Evolutionary conservation across 2,797 vertebrate genomes (phyloP), one percentile per base, ranked within the genome.

Genomic region (Brachyalestes nurse): DNA sequence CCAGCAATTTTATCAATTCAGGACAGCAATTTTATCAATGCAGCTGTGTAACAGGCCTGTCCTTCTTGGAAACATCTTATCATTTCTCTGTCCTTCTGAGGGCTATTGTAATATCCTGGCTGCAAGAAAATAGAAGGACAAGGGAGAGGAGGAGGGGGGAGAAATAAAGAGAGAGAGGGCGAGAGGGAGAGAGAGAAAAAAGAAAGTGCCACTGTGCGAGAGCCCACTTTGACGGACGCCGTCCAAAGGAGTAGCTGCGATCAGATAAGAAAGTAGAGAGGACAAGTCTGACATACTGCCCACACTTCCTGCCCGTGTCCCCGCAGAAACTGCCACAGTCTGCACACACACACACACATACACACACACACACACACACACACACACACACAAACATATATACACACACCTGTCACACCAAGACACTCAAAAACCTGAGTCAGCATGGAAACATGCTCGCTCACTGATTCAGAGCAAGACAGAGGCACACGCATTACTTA

Each of bases 81-180:
- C 64, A 62, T 16, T 17, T 57, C 21, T 34, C 62, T 40, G 40
- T 61, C 62, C 80, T 80, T 80, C 82, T 89, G 49, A 87, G 85
- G 72, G 75, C 81, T 85, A 89, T 89, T 92, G 88, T 78, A 60
- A 69, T 34, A 73, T 16, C 42, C 58, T 34, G 23, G 23, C 45
- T 49, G 23, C 45, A 40, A 75, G 55, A 69, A 47, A 0, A 58
- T 23, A 45, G 40, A 14, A 8, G 28, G 58, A 9, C 34, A n/a
- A 12, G 0, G 25, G n/a, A 6, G 25, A 0, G 23, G 45, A 28
- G 17, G 25, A 16, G 13, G 25, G 5, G 13, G 60, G 23, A 34
- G 25, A 34, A 2, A 49, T 12, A 19, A 60, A 13, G 25, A 70
- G 10, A 67, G 53, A 62, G 55, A 67, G 1, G 34, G 45, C 1